Base-by-base conservation (phyloP, 2,888 invertebrate genomes). In the Drosophila atroscutellata region DNA sequence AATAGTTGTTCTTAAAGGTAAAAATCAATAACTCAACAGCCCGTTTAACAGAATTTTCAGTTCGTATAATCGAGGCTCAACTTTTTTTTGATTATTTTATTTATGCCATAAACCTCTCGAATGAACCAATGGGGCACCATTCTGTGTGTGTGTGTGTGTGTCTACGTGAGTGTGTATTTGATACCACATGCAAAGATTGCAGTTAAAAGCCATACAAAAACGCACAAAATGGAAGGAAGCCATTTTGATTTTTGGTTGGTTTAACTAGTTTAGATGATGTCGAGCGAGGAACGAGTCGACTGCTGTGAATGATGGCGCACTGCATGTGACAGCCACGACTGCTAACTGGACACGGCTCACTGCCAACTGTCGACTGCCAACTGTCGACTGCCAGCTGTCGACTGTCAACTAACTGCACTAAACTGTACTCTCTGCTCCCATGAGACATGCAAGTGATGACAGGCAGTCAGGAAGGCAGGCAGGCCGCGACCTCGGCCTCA, bases 371-470 rank as follows among this genome's bases (percentile, higher is more conserved):
- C 37, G 37, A 37, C 37, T 50, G 50, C 2, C 50, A 5, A 52
- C 20, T 80, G 82, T 64, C 80, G 78, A 69, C 65, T 45, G 50
- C 26, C 26, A 26, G 3, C 26, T 30, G 39, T 7, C 72, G 50
- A 56, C 66, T 66, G 77, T 67, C 73, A 71, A 71, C 77, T 81
- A 75, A 80, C 77, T 77, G 72, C 77, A 65, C 61, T 65, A 64
- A 70, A 68, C 70, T 63, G 77, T 77, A 68, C 63, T 32, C 45
- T 4, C 37, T 52, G 56, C 67, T 34, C 68, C 80, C 75, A 69
- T 72, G 67, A 76, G 80, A 70, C 67, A 49, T 60, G 67, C 52
- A 68, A 80, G 80, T 82, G 80, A 62, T 82, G 80, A 80, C 80
- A 82, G 80, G 20, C 34, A 36, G 45, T 49, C 63, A 37, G 37